These are phyloP conservation scores for Meda fulgida DNA, from an alignment of 2,797 vertebrate genomes.

Conservation along the genomic window DNA sequence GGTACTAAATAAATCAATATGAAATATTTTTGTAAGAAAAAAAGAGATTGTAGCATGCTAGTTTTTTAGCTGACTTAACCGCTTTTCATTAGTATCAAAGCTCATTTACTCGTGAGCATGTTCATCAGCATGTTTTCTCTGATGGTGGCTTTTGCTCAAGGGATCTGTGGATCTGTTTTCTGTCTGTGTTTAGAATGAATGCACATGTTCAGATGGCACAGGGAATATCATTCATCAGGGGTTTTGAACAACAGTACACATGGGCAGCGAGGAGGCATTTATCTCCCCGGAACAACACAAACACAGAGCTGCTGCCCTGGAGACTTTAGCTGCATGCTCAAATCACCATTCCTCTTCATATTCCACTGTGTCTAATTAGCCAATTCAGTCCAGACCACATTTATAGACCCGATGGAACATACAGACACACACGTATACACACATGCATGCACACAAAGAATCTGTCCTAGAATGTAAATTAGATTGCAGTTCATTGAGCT, in stretches of 20 bases:
- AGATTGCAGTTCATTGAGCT: constrained; percentile 30
- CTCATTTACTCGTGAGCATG: background rate
- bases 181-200: constrained; percentile 45
- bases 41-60: no score
- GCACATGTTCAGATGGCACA: constrained; percentile 35
- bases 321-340: constrained; percentile 56
- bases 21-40: background rate
- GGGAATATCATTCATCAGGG: constrained; percentile 65
- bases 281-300: constrained; percentile 63
- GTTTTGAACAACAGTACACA: constrained; percentile 64
- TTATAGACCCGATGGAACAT: constrained; percentile 40
- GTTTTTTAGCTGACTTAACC: background rate
- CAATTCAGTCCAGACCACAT: constrained; percentile 50
- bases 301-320: constrained; percentile 60
- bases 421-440: constrained; percentile 25
- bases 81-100: background rate
- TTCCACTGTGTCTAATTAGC: constrained; percentile 70
- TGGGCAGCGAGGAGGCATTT: constrained; percentile 63
- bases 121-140: constrained; percentile 33
- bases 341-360: constrained; percentile 54
- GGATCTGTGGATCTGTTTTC: constrained; percentile 32
- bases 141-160: constrained; percentile 5
- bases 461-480: constrained; percentile 41
- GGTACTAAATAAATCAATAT: background rate
- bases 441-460: constrained; percentile 8